phyloP scores from a whole-genome alignment of 2,113 vertebrate species.

The Salminus brasiliensis region DNA sequence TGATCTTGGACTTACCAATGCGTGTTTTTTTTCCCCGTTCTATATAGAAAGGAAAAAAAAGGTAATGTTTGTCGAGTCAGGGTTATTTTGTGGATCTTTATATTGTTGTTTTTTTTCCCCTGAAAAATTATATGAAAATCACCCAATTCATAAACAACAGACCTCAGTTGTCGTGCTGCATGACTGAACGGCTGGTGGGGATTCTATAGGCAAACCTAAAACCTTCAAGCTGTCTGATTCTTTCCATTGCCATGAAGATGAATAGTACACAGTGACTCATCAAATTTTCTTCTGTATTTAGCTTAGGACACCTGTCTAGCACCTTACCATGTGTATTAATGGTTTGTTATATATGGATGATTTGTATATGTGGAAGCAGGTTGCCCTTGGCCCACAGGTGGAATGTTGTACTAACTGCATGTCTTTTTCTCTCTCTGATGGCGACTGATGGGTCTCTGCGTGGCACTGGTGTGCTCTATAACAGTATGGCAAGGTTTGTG shows the following conservation, averaged over 20 bases:
- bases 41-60: no score
- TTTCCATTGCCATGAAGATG: neutral
- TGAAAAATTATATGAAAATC: no score
- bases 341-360: neutral
- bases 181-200: no score
- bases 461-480: constrained; percentile 45
- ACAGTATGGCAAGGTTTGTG: constrained; percentile 70
- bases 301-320: neutral
- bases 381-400: neutral
- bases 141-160: no score
- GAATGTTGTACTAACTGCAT: constrained; percentile 26
- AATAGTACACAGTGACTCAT: neutral
- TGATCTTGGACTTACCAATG: no score
- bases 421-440: constrained; percentile 50
- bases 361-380: neutral
- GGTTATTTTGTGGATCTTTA: no score
- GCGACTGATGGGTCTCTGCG: constrained; percentile 17
- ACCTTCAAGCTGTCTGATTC: neutral
- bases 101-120: no score
- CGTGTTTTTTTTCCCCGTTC: no score
- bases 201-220: neutral
- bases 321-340: neutral
- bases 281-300: neutral
- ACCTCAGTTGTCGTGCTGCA: no score
- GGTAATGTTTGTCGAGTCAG: no score